Percentiles rank a stretch among this genome's conserved stretches.
phyloP scores from a whole-genome alignment of 2,797 vertebrate species.

The Typhlichthys subterraneus region DNA sequence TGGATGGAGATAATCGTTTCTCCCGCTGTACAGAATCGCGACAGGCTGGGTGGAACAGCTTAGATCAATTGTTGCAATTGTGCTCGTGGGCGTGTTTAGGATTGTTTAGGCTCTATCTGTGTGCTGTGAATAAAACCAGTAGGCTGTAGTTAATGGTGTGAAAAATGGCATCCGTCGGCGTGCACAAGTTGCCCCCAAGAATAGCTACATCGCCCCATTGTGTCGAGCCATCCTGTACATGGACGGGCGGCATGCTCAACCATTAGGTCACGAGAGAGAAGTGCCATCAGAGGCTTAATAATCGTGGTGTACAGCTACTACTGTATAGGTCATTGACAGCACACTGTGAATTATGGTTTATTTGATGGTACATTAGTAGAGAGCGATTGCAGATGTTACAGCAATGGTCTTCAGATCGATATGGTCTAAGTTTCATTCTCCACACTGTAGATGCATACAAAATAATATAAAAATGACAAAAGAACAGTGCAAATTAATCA shows the following conservation, averaged over 20 bases:
- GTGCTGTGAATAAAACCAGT: conserved; percentile 78
- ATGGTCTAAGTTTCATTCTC: too few relatives aligned
- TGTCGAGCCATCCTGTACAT: conserved; percentile 67
- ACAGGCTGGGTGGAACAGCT: conserved; percentile 66
- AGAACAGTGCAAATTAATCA: conserved; percentile 12
- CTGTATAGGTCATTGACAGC: conserved; percentile 1
- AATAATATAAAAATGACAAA: conserved; percentile 5
- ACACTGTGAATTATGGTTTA: too few relatives aligned
- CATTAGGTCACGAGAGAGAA: conserved; percentile 33
- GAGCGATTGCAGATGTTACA: too few relatives aligned
- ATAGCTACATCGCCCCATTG: conserved; percentile 75
- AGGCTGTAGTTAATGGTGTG: conserved; percentile 78
- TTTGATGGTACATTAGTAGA: too few relatives aligned
- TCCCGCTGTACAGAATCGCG: conserved; percentile 57
- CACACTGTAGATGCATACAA: neutral
- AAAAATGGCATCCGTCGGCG: conserved; percentile 72
- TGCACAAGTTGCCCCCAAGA: conserved; percentile 66
- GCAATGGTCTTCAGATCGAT: too few relatives aligned
- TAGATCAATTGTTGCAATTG: conserved; percentile 76
- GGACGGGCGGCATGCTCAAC: conserved; percentile 48
- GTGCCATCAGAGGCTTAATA: conserved; percentile 12
- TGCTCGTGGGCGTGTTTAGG: conserved; percentile 69
- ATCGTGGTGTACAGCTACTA: conserved; percentile 1
- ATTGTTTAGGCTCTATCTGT: conserved; percentile 71
- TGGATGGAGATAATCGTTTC: conserved; percentile 62